A percentile compares a stretch with the other conserved stretches of the same genome.
Conservation (phyloP, 2,113 vertebrate genomes). For the Notiomystis cincta region DNA sequence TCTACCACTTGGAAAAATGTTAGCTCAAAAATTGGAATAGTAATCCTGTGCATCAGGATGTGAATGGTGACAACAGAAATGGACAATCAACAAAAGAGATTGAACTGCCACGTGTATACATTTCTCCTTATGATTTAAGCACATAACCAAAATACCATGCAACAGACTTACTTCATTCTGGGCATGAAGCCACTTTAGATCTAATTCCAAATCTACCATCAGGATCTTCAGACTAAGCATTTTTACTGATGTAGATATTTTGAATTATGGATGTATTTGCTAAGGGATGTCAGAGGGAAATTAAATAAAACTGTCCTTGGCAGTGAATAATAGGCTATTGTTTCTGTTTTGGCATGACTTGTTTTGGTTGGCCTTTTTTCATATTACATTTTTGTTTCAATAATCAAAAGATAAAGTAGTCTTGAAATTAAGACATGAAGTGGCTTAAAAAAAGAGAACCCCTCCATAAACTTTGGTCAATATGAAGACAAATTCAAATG, state of each 20-base stretch:
- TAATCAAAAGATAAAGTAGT: background rate
- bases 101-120: background rate
- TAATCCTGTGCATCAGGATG: background rate
- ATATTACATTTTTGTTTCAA: background rate
- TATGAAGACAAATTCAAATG: background rate
- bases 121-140: background rate
- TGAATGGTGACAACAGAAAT: background rate
- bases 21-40: background rate
- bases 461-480: background rate
- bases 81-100: background rate
- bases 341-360: background rate
- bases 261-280: slow-evolving; percentile 5
- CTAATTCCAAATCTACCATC: background rate
- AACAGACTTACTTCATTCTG: background rate
- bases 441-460: background rate
- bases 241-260: background rate
- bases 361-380: background rate
- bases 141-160: background rate
- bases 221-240: background rate
- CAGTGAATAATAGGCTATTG: background rate
- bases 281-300: background rate
- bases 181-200: background rate
- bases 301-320: background rate
- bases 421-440: background rate
- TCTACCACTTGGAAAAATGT: background rate